Evolutionary conservation across 2,888 invertebrate species (phyloP), one percentile per base, ranked within the genome.

Genomic region (Nebria brevicollis): DNA sequence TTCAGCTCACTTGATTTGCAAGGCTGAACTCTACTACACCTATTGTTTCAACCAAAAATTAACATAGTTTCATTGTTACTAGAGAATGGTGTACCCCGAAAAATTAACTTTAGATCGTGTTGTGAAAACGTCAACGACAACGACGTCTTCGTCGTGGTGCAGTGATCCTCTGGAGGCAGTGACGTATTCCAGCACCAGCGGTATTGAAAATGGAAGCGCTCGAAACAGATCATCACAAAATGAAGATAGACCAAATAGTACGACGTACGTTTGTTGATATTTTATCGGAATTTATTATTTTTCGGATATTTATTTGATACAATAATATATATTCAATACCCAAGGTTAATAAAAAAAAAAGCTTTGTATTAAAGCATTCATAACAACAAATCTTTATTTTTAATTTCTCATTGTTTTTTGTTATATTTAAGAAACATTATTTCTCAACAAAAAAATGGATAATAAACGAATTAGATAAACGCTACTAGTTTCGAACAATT

Each of bases 21-120:
- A 54, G 54, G 11, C 54, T 54, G 54, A 54, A 34, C 34, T 72
- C 26, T 73, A 26, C 26, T 64, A 26, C 66, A 68, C 74, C 66
- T 72, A 26, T 41, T 11, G 25, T 84, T 54, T 1, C 7, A 54
- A 54, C 6, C 11, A 7, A 54, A 20, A 54, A 13, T 54, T 54
- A 54, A 54, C 13, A 54, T 13, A 11, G 54, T 54, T 7, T 54
- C 54, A 54, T 34, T 34, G 34, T 34, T 34, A 54, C 54, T 54
- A 86, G 86, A 86, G 88, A 86, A 89, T 89, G 89, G 89, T 89
- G 83, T 89, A 88, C 84, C 89, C 89, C 54, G 89, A 89, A 86
- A 87, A 88, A 85, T 84, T 88, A 83, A 85, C 84, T 81, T 84
- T 89, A 74, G 88, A 89, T 83, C 87, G 88, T 86, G 85, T 88